Percentiles rank a stretch among this genome's conserved stretches.
These are phyloP conservation scores for Idaea aversata DNA, from an alignment of 2,888 invertebrate species.

Conservation along the genomic window DNA sequence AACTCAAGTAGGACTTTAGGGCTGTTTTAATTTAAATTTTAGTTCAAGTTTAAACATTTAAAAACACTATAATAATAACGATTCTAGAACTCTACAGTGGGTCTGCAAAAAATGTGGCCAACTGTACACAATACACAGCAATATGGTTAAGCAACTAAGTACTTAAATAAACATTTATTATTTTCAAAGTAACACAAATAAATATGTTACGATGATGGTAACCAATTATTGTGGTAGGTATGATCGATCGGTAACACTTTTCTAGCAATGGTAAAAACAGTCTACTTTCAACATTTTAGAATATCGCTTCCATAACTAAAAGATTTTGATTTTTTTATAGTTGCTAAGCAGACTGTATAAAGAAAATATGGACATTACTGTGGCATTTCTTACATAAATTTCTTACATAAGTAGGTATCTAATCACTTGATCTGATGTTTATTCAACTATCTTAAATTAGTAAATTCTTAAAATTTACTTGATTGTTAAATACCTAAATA, in stretches of 20 bases:
- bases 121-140: no score
- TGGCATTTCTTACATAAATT: background rate
- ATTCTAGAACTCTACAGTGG: no score
- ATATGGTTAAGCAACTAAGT: no score
- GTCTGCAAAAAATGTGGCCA: no score
- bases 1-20: no score
- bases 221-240: background rate
- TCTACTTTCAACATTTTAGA: background rate
- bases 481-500: constrained; percentile 17
- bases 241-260: background rate
- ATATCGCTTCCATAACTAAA: background rate
- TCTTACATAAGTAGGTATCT: background rate
- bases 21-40: no score
- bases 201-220: background rate
- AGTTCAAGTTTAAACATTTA: no score
- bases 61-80: no score
- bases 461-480: constrained; percentile 7
- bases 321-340: background rate
- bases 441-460: background rate
- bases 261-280: background rate
- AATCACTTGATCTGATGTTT: no score
- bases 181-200: background rate
- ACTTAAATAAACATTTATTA: background rate
- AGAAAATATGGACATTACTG: background rate
- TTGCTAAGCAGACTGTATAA: background rate